phyloP scores from a whole-genome alignment of 2,888 invertebrate genomes.

The Drosophila borborema region DNA sequence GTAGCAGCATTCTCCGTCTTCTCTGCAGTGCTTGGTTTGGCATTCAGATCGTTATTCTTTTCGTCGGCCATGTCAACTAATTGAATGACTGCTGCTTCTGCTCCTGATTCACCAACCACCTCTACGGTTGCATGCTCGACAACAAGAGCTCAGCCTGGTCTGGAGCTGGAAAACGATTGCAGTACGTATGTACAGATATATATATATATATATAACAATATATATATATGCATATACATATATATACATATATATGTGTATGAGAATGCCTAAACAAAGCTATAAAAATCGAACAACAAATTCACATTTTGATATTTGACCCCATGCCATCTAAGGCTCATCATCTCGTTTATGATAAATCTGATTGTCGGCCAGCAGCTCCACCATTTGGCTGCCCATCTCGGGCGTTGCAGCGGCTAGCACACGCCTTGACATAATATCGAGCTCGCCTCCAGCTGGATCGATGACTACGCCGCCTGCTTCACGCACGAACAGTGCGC shows the following conservation, averaged over 20 bases:
- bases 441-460: conserved; percentile 91
- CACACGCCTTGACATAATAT: conserved; percentile 91
- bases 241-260: not conserved
- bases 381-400: conserved; percentile 89
- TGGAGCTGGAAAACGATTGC: not conserved
- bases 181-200: not conserved
- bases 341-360: conserved; percentile 98
- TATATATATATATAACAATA: not conserved
- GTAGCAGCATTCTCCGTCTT: conserved; percentile 13
- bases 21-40: accelerated
- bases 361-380: conserved; percentile 92
- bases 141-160: conserved; percentile 5
- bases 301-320: conserved; percentile 17
- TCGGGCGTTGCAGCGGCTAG: conserved; percentile 90
- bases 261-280: not conserved
- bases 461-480: conserved; percentile 97
- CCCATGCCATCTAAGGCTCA: conserved; percentile 88
- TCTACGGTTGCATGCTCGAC: conserved; percentile 40
- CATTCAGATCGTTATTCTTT: not conserved
- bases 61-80: conserved; percentile 23
- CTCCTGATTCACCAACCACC: conserved; percentile 33
- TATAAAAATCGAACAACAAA: not conserved
- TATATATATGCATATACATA: too few species aligned
- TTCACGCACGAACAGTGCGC: conserved; percentile 93
- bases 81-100: not conserved